Base-by-base conservation (phyloP, 2,797 vertebrate species). In the Characodon lateralis region DNA sequence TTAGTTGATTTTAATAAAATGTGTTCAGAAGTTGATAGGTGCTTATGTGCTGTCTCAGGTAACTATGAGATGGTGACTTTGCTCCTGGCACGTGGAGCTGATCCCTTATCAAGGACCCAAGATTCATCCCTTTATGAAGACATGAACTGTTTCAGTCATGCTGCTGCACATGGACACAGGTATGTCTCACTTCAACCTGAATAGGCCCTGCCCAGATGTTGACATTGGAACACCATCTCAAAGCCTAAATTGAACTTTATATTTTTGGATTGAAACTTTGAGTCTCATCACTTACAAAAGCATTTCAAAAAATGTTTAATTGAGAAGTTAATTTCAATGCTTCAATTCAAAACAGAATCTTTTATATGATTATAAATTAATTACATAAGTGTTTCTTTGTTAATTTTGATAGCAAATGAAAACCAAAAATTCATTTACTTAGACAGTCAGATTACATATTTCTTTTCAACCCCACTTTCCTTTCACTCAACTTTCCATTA, bases 91-190 rank as follows among this genome's bases (percentile, higher is more conserved):
- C 90, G 97, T 10, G 98, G 97, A 0, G 98, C 98, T 0, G 98
- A 99, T 69, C 98, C 98, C 0, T 95, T 99, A 72, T 95, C 97
- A 63, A 98, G 96, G 89, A 95, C 95, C 92, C 92, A 97, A 0
- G 97, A 97, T 0, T 96, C 97, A 0, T 97, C 98, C 0, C 96
- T 99, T 5, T 97, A 98, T 0, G 98, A 99, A 86, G 96, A 98
- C 58, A 99, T 99, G 98, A 99, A 99, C 83, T 99, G 98, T 92
- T 99, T 99, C 95, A 99, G 98, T 86, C 97, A 99, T 31, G 97
- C 98, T 0, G 98, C 98, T 0, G 97, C 98, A 10, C 98, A 99
- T 0, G 98, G 98, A 78, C 98, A 99, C 96, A 98, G 98, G 98
- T 99, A 94, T 0, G 72, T 16, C 1, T 53, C n/a, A 39, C 13